Evolutionary conservation across 2,888 invertebrate species (phyloP).

Genomic region (Noctua janthina): DNA sequence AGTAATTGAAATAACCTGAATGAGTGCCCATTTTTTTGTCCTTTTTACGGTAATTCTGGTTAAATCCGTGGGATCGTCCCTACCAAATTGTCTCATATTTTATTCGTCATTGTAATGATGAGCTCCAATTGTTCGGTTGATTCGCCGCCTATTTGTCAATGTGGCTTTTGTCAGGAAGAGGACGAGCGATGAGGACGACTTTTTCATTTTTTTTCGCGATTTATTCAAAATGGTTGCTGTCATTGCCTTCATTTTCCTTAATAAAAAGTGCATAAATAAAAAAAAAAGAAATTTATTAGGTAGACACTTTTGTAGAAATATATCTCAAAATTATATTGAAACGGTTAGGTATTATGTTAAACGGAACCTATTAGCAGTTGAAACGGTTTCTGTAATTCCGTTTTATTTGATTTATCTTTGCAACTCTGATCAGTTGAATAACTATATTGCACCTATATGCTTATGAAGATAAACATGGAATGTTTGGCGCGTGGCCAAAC

Average conservation of each 20-base stretch:
- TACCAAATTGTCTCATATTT: constrained; percentile 53
- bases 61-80: constrained; percentile 22
- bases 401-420: not conserved
- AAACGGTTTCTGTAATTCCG: not conserved
- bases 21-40: not conserved
- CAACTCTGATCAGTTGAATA: no score
- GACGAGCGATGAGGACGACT: not conserved
- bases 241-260: not conserved
- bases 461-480: not conserved
- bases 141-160: constrained; percentile 35
- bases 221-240: not conserved
- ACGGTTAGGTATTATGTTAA: not conserved
- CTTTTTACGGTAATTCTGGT: constrained; percentile 8
- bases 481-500: not conserved
- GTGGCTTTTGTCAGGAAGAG: constrained; percentile 29
- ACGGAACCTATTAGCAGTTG: not conserved
- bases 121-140: constrained; percentile 57
- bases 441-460: not conserved
- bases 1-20: constrained; percentile 1
- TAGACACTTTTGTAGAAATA: no score
- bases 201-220: constrained; percentile 13
- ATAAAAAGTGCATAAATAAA: not conserved
- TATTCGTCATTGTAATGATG: constrained; percentile 49
- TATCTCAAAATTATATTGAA: not conserved
- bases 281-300: no score